Conservation (phyloP, 2,888 invertebrate genomes). For the Tipula unca region DNA sequence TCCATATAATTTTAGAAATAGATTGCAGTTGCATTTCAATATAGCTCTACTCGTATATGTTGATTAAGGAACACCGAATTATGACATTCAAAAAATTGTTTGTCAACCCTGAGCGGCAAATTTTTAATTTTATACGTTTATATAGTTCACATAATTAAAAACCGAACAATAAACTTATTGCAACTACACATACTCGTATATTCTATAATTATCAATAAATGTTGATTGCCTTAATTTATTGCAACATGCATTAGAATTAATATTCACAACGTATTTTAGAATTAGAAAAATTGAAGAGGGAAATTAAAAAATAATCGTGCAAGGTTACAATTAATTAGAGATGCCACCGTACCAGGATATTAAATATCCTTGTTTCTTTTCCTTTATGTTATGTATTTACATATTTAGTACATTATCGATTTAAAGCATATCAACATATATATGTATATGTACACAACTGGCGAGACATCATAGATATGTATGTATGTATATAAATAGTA, state of each 20-base stretch:
- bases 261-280: background rate
- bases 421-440: background rate
- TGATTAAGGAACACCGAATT: too few relatives aligned
- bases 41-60: too few relatives aligned
- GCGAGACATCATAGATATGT: background rate
- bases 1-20: too few relatives aligned
- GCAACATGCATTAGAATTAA: background rate
- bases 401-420: background rate
- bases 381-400: background rate
- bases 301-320: background rate
- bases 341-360: background rate
- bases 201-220: background rate
- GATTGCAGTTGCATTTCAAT: too few relatives aligned
- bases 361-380: background rate
- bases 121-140: too few relatives aligned
- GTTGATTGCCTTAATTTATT: background rate
- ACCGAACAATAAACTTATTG: background rate
- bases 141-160: background rate
- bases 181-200: background rate
- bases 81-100: too few relatives aligned
- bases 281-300: too few relatives aligned
- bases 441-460: background rate
- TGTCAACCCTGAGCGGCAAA: too few relatives aligned
- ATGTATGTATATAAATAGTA: background rate
- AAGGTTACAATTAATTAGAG: background rate